These are phyloP conservation scores for Bujurquina vittata DNA, from an alignment of 2,113 vertebrate genomes.

Conservation along the genomic window DNA sequence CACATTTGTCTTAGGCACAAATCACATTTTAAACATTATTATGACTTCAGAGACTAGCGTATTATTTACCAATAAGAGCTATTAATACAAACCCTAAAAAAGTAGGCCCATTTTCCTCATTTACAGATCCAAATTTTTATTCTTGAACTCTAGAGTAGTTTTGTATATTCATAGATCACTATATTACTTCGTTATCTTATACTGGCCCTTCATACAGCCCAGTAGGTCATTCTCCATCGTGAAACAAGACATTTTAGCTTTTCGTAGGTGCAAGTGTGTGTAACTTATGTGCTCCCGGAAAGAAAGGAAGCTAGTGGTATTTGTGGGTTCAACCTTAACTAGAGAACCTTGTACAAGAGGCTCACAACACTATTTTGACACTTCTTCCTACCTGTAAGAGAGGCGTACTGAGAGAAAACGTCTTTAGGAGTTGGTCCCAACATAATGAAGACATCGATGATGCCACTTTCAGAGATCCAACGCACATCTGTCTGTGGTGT, in stretches of 20 bases:
- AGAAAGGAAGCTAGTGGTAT: background rate
- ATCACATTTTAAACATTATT: background rate
- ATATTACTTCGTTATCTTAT: background rate
- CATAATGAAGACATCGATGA: conserved; percentile 90
- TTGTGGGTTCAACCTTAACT: background rate
- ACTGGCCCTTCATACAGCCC: background rate
- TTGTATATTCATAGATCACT: background rate
- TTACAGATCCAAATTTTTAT: background rate
- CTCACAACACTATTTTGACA: background rate
- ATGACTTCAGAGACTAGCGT: background rate
- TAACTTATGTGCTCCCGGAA: background rate
- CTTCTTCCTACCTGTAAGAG: conserved; percentile 84
- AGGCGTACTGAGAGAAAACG: conserved; percentile 87
- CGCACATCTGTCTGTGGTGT: conserved; percentile 90
- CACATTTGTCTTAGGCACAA: no score
- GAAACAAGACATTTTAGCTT: background rate
- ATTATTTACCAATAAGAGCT: background rate
- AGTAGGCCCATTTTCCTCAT: background rate
- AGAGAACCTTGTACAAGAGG: background rate
- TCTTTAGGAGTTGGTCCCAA: conserved; percentile 85
- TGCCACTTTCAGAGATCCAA: conserved; percentile 94
- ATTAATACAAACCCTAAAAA: background rate
- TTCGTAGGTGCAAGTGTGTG: rapidly evolving
- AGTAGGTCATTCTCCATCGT: background rate
- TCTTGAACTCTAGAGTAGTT: background rate